Evolutionary conservation across 2,113 vertebrate genomes (phyloP).

Genomic region (Phalacrocorax brasilianus): DNA sequence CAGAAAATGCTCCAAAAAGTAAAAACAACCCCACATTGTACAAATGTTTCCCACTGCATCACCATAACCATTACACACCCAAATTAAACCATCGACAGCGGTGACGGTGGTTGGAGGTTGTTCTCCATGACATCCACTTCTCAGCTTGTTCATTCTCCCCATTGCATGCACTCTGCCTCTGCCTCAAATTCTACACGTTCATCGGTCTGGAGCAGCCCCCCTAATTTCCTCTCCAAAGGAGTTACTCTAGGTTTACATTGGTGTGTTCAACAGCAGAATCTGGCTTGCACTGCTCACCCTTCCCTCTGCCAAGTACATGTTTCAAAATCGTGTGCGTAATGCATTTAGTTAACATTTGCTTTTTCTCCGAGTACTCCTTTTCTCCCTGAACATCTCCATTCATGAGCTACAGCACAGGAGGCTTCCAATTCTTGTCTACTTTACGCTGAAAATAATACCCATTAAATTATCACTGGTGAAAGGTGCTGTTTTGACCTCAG

Average conservation of each 20-base stretch:
- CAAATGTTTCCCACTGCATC: conserved; percentile 55
- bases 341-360: conserved; percentile 59
- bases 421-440: conserved; percentile 25
- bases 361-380: conserved; percentile 36
- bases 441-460: conserved; percentile 5
- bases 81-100: not conserved
- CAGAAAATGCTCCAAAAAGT: conserved; percentile 62
- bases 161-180: not conserved
- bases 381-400: conserved; percentile 50
- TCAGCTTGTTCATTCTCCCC: not conserved
- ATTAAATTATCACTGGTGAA: conserved; percentile 39
- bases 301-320: conserved; percentile 38
- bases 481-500: conserved; percentile 4
- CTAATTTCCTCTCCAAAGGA: not conserved
- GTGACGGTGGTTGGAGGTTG: not conserved
- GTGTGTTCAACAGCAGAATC: conserved; percentile 44
- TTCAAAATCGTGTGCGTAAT: conserved; percentile 43
- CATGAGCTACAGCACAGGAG: not conserved
- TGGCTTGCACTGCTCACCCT: conserved; percentile 14
- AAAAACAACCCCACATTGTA: conserved; percentile 37
- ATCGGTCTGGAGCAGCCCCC: not conserved
- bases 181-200: not conserved
- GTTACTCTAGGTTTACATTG: conserved; percentile 44
- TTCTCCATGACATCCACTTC: not conserved
- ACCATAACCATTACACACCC: conserved; percentile 6